A percentile compares a stretch with the other conserved stretches of the same genome.
Evolutionary conservation across 2,888 invertebrate genomes (phyloP).

Genomic region (Isoperla grammatica): DNA sequence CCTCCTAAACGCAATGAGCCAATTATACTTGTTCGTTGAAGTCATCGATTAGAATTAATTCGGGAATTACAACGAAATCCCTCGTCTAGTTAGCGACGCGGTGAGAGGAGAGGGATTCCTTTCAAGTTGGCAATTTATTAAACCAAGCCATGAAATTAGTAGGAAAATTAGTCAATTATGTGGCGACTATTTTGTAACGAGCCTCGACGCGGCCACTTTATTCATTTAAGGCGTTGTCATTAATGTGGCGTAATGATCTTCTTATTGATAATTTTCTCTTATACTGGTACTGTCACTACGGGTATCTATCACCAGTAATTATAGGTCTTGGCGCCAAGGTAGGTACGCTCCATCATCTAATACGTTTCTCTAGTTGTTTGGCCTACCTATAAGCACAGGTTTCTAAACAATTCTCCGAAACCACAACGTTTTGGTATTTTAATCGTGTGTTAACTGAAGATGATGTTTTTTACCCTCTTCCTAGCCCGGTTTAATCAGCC

Average conservation of each 20-base stretch:
- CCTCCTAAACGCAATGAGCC: too few species aligned
- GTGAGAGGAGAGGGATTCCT: too few species aligned
- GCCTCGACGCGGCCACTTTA: background rate
- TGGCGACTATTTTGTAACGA: background rate
- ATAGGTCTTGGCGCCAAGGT: background rate
- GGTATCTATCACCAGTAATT: slow-evolving; percentile 8
- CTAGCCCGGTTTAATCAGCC: background rate
- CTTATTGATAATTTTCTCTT: slow-evolving; percentile 14
- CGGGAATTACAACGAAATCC: background rate
- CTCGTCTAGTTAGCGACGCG: too few species aligned
- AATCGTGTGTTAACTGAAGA: slow-evolving; percentile 18
- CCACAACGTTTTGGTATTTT: slow-evolving; percentile 19
- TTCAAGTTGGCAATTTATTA: background rate
- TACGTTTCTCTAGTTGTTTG: background rate
- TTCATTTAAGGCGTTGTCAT: slow-evolving; percentile 8
- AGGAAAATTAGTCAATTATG: background rate
- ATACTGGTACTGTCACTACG: slow-evolving; percentile 5
- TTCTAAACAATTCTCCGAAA: slow-evolving; percentile 1
- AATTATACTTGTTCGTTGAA: background rate
- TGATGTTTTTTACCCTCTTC: background rate
- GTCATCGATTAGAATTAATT: background rate
- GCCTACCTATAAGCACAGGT: slow-evolving; percentile 3
- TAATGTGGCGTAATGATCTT: background rate
- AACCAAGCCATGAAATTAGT: background rate
- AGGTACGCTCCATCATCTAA: background rate